Conservation (phyloP, 2,888 invertebrate genomes). For the Ptychoptera albimana region DNA sequence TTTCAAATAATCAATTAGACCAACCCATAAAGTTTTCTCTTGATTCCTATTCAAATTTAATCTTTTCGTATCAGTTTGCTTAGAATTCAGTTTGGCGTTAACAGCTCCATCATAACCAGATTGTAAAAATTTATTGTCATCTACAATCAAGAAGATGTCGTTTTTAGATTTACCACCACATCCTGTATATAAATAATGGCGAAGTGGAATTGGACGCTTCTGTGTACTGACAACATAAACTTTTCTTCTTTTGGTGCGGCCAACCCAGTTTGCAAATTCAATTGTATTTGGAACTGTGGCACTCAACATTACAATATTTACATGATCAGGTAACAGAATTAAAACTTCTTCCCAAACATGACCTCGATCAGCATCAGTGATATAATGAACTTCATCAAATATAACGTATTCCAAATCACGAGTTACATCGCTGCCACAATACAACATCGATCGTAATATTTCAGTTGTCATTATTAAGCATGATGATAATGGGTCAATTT, state of each 20-base stretch:
- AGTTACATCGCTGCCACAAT: conserved; percentile 85
- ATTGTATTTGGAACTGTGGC: conserved; percentile 96
- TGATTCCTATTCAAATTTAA: conserved; percentile 38
- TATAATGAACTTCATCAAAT: conserved; percentile 98
- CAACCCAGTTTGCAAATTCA: conserved; percentile 91
- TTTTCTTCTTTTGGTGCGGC: conserved; percentile 69
- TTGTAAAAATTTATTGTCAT: conserved; percentile 49
- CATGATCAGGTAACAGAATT: conserved; percentile 86
- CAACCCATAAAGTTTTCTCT: conserved; percentile 69
- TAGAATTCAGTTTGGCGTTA: conserved; percentile 27
- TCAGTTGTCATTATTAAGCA: conserved; percentile 99
- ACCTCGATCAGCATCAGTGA: conserved; percentile 93
- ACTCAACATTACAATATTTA: conserved; percentile 91
- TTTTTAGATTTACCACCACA: conserved; percentile 58
- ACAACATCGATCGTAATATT: conserved; percentile 92
- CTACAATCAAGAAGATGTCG: conserved; percentile 63
- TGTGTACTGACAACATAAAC: conserved; percentile 87
- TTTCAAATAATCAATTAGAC: conserved; percentile 67
- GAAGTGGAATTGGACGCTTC: conserved; percentile 87
- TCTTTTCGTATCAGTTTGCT: conserved; percentile 9
- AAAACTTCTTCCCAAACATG: conserved; percentile 99
- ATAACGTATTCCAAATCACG: conserved; percentile 96
- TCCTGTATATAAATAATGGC: conserved; percentile 81
- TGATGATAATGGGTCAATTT: conserved; percentile 82
- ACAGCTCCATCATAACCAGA: conserved; percentile 45